phyloP scores from a whole-genome alignment of 2,797 vertebrate species.

The Notamacropus eugenii region DNA sequence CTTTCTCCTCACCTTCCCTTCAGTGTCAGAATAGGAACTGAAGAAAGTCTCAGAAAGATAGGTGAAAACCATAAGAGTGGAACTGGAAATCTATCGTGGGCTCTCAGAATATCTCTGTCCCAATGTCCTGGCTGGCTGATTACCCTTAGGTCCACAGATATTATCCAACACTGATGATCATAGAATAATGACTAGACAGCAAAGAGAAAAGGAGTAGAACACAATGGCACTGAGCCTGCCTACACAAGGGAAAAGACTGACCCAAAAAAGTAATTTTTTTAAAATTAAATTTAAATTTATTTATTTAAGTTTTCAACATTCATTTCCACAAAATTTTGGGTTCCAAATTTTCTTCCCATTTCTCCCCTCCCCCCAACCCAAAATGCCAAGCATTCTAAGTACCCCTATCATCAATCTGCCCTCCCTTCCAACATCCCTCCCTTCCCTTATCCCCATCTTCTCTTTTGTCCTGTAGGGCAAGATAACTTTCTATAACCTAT shows the following conservation, averaged over 20 bases:
- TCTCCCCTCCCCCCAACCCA: no score
- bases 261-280: background rate
- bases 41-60: background rate
- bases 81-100: background rate
- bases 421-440: no score
- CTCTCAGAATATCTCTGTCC: background rate
- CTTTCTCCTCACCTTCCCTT: background rate
- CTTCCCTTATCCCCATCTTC: no score
- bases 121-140: background rate
- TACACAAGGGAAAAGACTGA: background rate
- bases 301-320: no score
- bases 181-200: background rate
- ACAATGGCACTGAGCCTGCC: background rate
- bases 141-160: background rate
- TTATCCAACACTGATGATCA: background rate
- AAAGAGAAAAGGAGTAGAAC: background rate
- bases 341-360: no score
- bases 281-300: no score
- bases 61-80: background rate
- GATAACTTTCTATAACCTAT: no score
- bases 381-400: no score
- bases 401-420: no score
- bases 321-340: no score
- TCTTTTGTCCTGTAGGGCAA: no score
- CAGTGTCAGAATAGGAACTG: background rate